Conservation (phyloP, 1,140 invertebrate genomes). For the Diuraphis noxia region DNA sequence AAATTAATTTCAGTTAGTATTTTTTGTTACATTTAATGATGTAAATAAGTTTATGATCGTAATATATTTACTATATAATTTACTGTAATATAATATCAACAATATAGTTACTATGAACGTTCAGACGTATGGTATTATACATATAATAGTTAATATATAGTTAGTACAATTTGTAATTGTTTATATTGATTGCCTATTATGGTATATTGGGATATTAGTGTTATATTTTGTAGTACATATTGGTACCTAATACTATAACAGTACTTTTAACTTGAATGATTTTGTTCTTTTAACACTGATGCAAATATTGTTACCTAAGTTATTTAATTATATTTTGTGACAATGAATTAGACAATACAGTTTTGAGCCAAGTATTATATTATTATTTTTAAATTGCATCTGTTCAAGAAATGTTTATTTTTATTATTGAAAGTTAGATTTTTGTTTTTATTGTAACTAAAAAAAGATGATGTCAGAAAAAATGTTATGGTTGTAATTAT, state of each 20-base stretch:
- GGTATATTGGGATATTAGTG: background rate
- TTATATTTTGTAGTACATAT: background rate
- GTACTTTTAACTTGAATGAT: background rate
- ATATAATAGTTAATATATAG: background rate
- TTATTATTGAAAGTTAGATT: background rate
- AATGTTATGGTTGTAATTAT: conserved; percentile 29
- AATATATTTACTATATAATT: background rate
- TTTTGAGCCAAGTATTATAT: background rate
- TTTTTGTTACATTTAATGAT: background rate
- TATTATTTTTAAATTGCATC: background rate
- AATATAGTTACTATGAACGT: background rate
- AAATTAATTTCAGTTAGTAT: background rate
- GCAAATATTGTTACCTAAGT: background rate
- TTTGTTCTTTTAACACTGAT: background rate
- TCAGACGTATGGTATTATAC: background rate
- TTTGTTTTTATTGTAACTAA: background rate
- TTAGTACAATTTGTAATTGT: background rate
- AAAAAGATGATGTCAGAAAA: background rate
- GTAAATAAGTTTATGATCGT: background rate
- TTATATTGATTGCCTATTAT: background rate
- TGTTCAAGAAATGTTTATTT: background rate
- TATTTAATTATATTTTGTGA: background rate
- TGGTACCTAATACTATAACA: background rate
- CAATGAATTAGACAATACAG: background rate
- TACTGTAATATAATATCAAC: background rate